Percentiles rank a stretch among this genome's conserved stretches.
phyloP scores from a whole-genome alignment of 2,113 vertebrate genomes.

The Apeltes quadracus region DNA sequence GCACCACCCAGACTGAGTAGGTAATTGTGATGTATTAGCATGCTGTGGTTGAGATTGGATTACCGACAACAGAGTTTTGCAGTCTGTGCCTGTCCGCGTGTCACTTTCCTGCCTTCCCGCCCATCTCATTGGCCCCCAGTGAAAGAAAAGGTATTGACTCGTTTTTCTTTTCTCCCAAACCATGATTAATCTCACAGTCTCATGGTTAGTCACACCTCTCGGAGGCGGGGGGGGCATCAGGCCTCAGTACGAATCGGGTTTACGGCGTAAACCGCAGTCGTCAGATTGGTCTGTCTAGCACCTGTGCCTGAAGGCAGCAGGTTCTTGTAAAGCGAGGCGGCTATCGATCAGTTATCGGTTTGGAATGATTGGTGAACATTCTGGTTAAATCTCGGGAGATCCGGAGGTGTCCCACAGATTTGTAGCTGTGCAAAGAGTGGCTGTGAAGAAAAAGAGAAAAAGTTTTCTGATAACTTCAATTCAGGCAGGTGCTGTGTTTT shows the following conservation, averaged over 20 bases:
- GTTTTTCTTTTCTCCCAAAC: slow-evolving; percentile 55
- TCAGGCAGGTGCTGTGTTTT: neutral
- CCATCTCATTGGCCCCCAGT: slow-evolving; percentile 46
- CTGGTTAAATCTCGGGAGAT: neutral
- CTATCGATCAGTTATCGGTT: neutral
- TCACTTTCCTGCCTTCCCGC: slow-evolving; percentile 24
- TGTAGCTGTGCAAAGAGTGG: neutral
- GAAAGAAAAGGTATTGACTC: slow-evolving; percentile 55
- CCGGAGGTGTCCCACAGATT: neutral
- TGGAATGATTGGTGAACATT: neutral
- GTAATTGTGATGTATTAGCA: slow-evolving; percentile 76
- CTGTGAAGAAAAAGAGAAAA: neutral
- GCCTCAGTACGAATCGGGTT: neutral
- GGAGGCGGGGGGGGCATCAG: slow-evolving; percentile 1
- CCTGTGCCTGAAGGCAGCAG: slow-evolving; percentile 5
- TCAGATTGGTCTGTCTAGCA: neutral
- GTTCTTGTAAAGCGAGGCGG: neutral
- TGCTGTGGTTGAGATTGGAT: slow-evolving; percentile 63
- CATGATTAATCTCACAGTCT: slow-evolving; percentile 55
- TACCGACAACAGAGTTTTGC: slow-evolving; percentile 59
- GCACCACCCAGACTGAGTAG: slow-evolving; percentile 62
- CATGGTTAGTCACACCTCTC: slow-evolving; percentile 43
- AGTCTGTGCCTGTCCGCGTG: slow-evolving; percentile 24
- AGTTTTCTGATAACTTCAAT: neutral
- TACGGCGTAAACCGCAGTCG: neutral